Evolutionary conservation across 2,888 invertebrate genomes (phyloP).

Genomic region (Eutolmus rufibarbis): DNA sequence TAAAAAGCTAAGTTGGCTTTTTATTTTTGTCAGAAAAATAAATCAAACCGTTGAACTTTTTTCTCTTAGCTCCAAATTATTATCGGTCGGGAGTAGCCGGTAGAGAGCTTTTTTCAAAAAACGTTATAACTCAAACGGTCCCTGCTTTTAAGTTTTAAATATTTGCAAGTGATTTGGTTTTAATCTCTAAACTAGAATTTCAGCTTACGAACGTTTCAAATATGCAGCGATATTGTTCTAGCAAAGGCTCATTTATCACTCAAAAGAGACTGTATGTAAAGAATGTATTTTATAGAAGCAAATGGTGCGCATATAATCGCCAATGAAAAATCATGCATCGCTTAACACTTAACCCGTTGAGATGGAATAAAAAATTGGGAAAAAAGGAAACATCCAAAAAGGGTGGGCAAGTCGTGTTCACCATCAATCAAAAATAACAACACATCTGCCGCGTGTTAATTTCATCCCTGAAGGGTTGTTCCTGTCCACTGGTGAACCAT

Average conservation of each 20-base stretch:
- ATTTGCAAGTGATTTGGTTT: too few relatives aligned
- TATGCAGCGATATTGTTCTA: background rate
- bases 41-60: too few relatives aligned
- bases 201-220: background rate
- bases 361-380: background rate
- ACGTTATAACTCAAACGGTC: too few relatives aligned
- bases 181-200: background rate
- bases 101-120: too few relatives aligned
- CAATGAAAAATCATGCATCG: background rate
- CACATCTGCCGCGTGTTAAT: background rate
- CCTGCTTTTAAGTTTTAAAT: too few relatives aligned
- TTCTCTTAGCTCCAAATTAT: too few relatives aligned
- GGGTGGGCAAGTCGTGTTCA: background rate
- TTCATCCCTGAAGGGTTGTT: background rate
- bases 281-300: background rate
- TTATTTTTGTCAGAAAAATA: too few relatives aligned
- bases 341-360: background rate
- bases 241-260: background rate
- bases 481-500: background rate
- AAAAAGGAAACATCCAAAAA: background rate
- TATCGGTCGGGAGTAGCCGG: too few relatives aligned
- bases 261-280: background rate
- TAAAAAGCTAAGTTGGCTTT: too few relatives aligned
- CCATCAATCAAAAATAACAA: background rate
- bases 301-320: background rate